Evolutionary conservation across 2,797 vertebrate species (phyloP).

Genomic region (Neomorphus geoffroyi): DNA sequence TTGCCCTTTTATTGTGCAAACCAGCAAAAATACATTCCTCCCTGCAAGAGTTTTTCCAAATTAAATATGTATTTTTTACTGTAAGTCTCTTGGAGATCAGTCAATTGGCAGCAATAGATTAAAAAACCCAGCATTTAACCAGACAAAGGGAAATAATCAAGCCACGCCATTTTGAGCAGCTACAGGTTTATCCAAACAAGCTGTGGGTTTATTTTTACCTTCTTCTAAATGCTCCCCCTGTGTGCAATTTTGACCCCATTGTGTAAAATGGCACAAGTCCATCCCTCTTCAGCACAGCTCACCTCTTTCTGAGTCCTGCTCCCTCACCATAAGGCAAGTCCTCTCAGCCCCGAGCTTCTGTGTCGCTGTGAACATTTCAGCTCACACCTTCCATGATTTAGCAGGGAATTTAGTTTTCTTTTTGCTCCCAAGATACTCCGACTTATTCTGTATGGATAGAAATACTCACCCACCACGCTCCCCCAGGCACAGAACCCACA

Average conservation of each 20-base stretch:
- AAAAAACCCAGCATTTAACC: neutral
- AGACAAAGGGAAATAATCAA: slow-evolving; percentile 42
- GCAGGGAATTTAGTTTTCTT: neutral
- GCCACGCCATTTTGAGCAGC: neutral
- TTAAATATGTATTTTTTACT: slow-evolving; percentile 5
- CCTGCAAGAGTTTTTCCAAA: slow-evolving; percentile 42
- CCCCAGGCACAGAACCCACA: neutral
- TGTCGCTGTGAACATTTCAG: neutral
- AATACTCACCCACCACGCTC: fast-evolving
- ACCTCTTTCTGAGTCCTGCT: neutral
- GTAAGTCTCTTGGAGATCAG: slow-evolving; percentile 18
- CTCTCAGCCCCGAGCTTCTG: neutral
- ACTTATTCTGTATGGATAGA: neutral
- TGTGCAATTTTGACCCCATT: neutral
- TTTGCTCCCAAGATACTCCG: neutral
- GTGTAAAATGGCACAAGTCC: neutral
- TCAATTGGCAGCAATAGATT: neutral
- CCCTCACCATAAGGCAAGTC: neutral
- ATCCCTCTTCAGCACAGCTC: neutral
- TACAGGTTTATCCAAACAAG: slow-evolving; percentile 20
- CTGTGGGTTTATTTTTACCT: neutral
- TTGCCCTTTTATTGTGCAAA: slow-evolving; percentile 57
- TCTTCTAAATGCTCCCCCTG: neutral
- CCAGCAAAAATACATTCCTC: slow-evolving; percentile 52
- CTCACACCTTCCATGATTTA: fast-evolving